Conservation (phyloP, 2,888 invertebrate genomes). For the Trachelus iudaicus region DNA sequence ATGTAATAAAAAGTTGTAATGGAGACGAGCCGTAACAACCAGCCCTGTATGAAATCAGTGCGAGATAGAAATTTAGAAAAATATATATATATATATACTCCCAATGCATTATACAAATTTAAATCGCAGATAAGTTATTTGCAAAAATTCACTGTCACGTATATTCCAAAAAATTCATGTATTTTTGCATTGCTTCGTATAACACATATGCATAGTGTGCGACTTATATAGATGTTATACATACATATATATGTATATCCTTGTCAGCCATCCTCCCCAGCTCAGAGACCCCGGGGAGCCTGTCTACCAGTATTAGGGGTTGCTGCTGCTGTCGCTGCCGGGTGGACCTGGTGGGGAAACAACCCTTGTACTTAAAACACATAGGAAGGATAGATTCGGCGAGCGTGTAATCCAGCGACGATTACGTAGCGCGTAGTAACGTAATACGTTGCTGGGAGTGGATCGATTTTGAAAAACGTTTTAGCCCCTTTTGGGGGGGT, state of each 20-base stretch:
- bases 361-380: background rate
- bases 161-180: background rate
- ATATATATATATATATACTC: background rate
- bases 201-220: background rate
- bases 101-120: background rate
- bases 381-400: background rate
- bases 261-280: background rate
- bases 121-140: background rate
- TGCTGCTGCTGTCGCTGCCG: background rate
- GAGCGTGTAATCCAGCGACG: background rate
- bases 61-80: background rate
- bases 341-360: background rate
- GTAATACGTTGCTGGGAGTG: background rate
- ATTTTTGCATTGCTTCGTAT: background rate
- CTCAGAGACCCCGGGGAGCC: background rate
- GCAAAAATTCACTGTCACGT: background rate
- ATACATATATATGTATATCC: background rate
- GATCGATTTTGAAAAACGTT: background rate
- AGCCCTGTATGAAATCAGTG: background rate
- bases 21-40: conserved; percentile 30
- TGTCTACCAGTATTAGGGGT: background rate
- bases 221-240: background rate
- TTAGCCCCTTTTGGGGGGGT: background rate
- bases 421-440: background rate
- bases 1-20: conserved; percentile 64